Conservation (phyloP, 2,113 vertebrate genomes). For the Plectropomus leopardus region DNA sequence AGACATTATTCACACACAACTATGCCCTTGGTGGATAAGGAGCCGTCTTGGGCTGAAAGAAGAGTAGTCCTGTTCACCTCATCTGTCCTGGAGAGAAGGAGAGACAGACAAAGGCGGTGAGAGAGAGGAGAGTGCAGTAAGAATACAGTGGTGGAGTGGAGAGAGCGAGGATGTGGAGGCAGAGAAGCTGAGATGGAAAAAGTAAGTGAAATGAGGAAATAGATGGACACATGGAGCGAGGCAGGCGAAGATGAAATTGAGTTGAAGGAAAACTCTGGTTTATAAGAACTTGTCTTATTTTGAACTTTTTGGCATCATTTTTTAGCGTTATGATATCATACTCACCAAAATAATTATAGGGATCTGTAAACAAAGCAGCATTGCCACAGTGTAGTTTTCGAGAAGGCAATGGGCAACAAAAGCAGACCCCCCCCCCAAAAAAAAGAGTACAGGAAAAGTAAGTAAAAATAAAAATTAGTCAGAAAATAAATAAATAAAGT, state of each 20-base stretch:
- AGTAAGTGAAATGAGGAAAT: neutral
- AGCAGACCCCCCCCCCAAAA: no score
- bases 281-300: neutral
- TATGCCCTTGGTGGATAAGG: constrained; percentile 74
- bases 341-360: no score
- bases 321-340: no score
- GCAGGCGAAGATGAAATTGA: neutral
- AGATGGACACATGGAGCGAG: neutral
- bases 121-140: constrained; percentile 17
- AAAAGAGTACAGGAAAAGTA: no score
- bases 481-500: no score
- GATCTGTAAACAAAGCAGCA: no score
- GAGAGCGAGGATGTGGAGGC: neutral
- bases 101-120: constrained; percentile 10
- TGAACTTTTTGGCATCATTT: neutral
- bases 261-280: neutral
- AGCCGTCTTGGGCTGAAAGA: constrained; percentile 67
- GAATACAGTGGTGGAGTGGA: constrained; percentile 17
- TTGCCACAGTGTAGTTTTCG: no score
- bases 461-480: no score
- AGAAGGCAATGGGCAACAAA: no score
- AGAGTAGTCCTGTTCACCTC: constrained; percentile 55
- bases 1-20: constrained; percentile 80
- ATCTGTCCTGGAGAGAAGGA: constrained; percentile 51
- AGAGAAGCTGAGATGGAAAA: constrained; percentile 15